Evolutionary conservation across 1,140 invertebrate genomes (phyloP).

Genomic region (Physella acuta): DNA sequence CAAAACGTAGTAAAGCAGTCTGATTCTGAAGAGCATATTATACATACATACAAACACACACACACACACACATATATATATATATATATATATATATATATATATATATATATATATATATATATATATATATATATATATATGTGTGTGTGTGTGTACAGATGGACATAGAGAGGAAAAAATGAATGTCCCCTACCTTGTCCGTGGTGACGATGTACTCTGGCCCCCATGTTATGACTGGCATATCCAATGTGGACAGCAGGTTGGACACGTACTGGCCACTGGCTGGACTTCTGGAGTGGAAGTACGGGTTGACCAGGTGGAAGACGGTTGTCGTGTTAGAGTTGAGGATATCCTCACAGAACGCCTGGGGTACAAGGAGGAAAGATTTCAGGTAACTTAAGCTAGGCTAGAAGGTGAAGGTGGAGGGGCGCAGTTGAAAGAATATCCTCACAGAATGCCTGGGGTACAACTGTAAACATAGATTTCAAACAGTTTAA

Average conservation of each 20-base stretch:
- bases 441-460: too few relatives aligned
- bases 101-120: neutral
- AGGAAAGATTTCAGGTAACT: too few relatives aligned
- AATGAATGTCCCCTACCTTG: slow-evolving; percentile 17
- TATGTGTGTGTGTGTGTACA: neutral
- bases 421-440: too few relatives aligned
- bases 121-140: slow-evolving; percentile 2
- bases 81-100: neutral
- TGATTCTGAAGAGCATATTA: neutral
- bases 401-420: too few relatives aligned
- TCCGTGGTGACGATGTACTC: slow-evolving; percentile 26
- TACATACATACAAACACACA: slow-evolving; percentile 6
- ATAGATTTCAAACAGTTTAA: too few relatives aligned
- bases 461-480: too few relatives aligned
- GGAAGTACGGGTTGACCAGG: slow-evolving; percentile 30
- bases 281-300: slow-evolving; percentile 16
- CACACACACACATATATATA: slow-evolving; percentile 1
- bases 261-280: slow-evolving; percentile 28
- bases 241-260: slow-evolving; percentile 27
- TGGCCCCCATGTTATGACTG: slow-evolving; percentile 31
- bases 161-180: neutral
- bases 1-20: too few relatives aligned
- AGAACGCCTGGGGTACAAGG: slow-evolving; percentile 28
- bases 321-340: slow-evolving; percentile 31
- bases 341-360: slow-evolving; percentile 28